Percentiles rank a stretch among this genome's conserved stretches.
These are phyloP conservation scores for Callinectes sapidus DNA, from an alignment of 2,888 invertebrate species.

Conservation along the genomic window DNA sequence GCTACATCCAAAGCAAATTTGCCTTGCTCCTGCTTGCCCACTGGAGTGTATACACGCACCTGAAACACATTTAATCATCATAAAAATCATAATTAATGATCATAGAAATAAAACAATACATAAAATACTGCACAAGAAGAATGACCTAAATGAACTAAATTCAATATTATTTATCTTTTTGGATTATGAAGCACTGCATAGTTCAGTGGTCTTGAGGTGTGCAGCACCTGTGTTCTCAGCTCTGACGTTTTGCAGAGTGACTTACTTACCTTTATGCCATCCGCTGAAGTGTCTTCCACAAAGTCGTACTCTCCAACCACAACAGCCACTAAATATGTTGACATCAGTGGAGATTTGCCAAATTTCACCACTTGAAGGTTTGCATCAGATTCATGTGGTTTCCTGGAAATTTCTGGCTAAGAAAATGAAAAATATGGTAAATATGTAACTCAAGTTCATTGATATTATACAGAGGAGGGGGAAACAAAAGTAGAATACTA, in stretches of 20 bases:
- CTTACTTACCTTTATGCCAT: conserved; percentile 75
- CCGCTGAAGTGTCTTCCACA: conserved; percentile 88
- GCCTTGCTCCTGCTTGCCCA: conserved; percentile 94
- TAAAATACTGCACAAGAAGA: no score
- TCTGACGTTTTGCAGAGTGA: not conserved
- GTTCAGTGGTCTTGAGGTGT: not conserved
- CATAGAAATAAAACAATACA: no score
- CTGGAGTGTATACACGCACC: conserved; percentile 81
- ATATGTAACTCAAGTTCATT: not conserved
- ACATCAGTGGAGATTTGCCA: conserved; percentile 93
- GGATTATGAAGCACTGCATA: no score
- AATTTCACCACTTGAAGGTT: conserved; percentile 82
- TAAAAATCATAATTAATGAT: no score
- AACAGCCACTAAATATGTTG: conserved; percentile 94
- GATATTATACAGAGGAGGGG: not conserved
- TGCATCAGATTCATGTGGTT: conserved; percentile 73
- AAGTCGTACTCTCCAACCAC: conserved; percentile 97
- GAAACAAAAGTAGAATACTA: not conserved
- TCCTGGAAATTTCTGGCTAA: conserved; percentile 66
- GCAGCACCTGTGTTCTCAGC: not conserved
- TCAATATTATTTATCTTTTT: no score
- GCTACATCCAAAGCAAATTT: conserved; percentile 93
- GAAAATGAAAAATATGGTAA: not conserved
- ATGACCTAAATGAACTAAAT: no score
- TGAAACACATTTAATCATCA: conserved; percentile 64